phyloP scores from a whole-genome alignment of 2,888 invertebrate genomes.

The Melanostoma mellinum region DNA sequence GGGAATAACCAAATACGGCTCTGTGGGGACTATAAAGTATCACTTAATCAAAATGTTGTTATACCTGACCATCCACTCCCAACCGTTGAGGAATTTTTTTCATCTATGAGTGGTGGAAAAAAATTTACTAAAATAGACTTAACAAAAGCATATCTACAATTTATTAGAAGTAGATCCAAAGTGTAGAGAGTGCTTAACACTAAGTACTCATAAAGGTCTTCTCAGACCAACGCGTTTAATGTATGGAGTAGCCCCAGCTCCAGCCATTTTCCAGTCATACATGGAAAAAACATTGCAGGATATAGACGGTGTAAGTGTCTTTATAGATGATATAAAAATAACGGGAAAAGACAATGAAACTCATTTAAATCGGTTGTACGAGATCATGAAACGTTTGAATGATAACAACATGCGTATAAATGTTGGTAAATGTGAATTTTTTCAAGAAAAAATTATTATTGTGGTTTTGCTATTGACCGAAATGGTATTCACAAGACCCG shows the following conservation, averaged over 20 bases:
- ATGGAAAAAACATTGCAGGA: slow-evolving; percentile 74
- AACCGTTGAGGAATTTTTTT: slow-evolving; percentile 67
- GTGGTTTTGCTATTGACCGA: slow-evolving; percentile 3
- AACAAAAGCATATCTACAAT: slow-evolving; percentile 76
- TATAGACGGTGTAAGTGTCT: slow-evolving; percentile 71
- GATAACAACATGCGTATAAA: not conserved
- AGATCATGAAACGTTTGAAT: not conserved
- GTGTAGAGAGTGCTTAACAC: slow-evolving; percentile 74
- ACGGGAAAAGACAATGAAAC: slow-evolving; percentile 65
- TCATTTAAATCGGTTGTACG: not conserved
- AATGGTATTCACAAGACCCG: not conserved
- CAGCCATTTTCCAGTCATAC: slow-evolving; percentile 75
- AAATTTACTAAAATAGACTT: slow-evolving; percentile 75
- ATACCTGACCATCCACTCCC: slow-evolving; percentile 24
- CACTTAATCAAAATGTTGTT: not conserved
- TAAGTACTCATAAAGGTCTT: slow-evolving; percentile 77
- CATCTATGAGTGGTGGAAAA: slow-evolving; percentile 63
- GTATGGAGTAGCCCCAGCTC: slow-evolving; percentile 77
- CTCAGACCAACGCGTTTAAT: slow-evolving; percentile 75
- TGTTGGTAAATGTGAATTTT: not conserved
- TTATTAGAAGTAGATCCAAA: slow-evolving; percentile 76
- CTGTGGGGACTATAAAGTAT: slow-evolving; percentile 9
- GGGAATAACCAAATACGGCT: slow-evolving; percentile 3
- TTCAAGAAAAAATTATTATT: slow-evolving; percentile 8
- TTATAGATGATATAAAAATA: slow-evolving; percentile 75